These are phyloP conservation scores for Scatophagus argus DNA, from an alignment of 2,113 vertebrate genomes.

Conservation along the genomic window DNA sequence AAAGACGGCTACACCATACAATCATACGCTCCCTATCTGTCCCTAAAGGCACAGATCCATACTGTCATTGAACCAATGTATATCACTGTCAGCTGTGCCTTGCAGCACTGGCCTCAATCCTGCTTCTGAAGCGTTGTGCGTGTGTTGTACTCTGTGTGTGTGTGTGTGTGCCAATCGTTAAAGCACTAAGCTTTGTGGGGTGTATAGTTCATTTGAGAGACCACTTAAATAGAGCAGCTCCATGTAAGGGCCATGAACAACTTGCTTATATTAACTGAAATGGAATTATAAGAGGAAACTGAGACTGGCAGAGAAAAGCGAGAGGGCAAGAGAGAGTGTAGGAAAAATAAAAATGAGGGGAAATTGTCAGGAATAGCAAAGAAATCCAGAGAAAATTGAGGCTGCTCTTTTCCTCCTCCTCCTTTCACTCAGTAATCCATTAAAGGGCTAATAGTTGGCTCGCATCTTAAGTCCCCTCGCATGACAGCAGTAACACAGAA, in stretches of 20 bases:
- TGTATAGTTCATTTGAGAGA: slow-evolving; percentile 41
- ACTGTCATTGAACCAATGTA: slow-evolving; percentile 45
- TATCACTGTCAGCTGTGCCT: slow-evolving; percentile 47
- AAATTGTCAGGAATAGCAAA: neutral
- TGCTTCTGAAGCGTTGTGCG: slow-evolving; percentile 27
- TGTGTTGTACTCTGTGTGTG: neutral
- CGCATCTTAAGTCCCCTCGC: slow-evolving; percentile 44
- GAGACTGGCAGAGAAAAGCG: neutral
- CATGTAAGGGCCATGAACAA: neutral
- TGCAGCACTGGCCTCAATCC: slow-evolving; percentile 42
- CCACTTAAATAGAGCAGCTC: slow-evolving; percentile 22
- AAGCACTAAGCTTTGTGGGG: slow-evolving; percentile 21
- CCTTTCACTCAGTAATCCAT: slow-evolving; percentile 34
- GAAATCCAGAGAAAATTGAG: slow-evolving; percentile 24
- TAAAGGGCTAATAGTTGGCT: slow-evolving; percentile 46
- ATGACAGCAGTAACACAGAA: slow-evolving; percentile 55
- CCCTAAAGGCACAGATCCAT: slow-evolving; percentile 60
- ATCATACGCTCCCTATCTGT: slow-evolving; percentile 24
- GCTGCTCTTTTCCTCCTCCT: slow-evolving; percentile 7
- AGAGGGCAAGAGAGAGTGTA: neutral
- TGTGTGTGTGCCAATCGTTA: slow-evolving; percentile 21
- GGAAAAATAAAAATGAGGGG: neutral
- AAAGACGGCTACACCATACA: slow-evolving; percentile 32
- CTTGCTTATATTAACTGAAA: neutral
- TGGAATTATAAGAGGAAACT: neutral